Base-by-base conservation (phyloP, 2,113 vertebrate species). In the Scortum barcoo region DNA sequence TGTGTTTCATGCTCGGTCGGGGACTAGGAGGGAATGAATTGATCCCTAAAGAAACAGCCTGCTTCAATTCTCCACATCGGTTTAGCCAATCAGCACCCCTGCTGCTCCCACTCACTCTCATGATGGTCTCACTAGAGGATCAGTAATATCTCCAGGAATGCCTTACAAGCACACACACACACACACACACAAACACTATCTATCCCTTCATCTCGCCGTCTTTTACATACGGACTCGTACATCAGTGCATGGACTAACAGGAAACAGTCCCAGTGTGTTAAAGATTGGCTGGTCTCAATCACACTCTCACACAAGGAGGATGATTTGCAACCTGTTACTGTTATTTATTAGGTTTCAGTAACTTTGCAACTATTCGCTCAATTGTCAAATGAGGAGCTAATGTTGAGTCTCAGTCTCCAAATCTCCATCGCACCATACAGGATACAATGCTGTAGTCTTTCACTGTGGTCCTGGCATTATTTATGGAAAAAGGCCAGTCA, bases 1-100 rank as follows among this genome's bases (percentile, higher is more conserved):
- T 89, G 86, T 93, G 93, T 92, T 91, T 56, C 78, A 38, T 77
- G 81, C 82, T 60, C 26, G 66, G 76, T 65, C 50, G 42, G 89
- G 84, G 87, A 83, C 76, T 65, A 26, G 72, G 56, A 89, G 80
- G 80, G 81, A 78, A 86, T 81, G 76, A 89, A 88, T 80, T 90
- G 88, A 92, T 90, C 88, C 85, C 81, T 75, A 54, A 82, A 88
- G 88, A 90, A 93, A 90, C 90, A 82, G 65, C 53, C 74, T 77
- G 74, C 81, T 89, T 84, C 53, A 82, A 10, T 87, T 90, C 79
- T 80, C 86, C 2, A 50, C 74, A 48, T 79, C 38, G 48, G 57
- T 69, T 84, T 26, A 77, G 65, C 84, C 90, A 88, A 78, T 91
- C 82, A 80, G 83, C 76, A 66, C 84, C 89, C 80, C 85, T 72